Base-by-base conservation (phyloP, 2,113 vertebrate species). In the Rhinoptilus africanus region DNA sequence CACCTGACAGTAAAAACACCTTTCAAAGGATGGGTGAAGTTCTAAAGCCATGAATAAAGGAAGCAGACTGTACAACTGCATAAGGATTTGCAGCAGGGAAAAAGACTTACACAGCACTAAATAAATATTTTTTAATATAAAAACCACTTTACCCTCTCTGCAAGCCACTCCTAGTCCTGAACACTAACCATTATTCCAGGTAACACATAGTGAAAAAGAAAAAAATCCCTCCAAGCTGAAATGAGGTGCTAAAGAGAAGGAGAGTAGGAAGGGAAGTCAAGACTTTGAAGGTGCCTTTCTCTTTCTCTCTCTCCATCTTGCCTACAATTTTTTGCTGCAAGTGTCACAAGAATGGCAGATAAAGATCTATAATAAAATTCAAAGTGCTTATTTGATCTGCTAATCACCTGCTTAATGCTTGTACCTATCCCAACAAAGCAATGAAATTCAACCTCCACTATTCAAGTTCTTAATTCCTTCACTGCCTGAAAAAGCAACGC, bases 331-430 rank as follows among this genome's bases (percentile, higher is more conserved):
- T 85, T 53, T 66, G 28, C 34, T 73, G 30, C 37, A 69, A 62
- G 10, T 64, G 35, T 60, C 23, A 45, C 10, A 71, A 57, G 45
- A 85, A 77, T n/a, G 8, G 27, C 28, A 95, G 76, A 86, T 47
- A 41, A 66, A 59, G 19, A 67, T 51, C 18, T 57, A 22, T 41
- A 85, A 85, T 71, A 85, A 80, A 85, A 94, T 73, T 47, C 12
- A 22, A 93, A 79, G 47, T 26, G 4, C 23, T 54, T 79, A 41
- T 86, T 67, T 86, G 64, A 75, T 88, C 79, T 86, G 51, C 16
- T 92, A 56, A 93, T 87, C 78, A 67, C 47, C 21, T 92, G 23
- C 23, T 51, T 86, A 93, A 83, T 73, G 30, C 41, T 45, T 76
- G 26, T 35, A 66, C 41, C 18, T 39, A 26, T 24, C 30, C 83